Evolutionary conservation across 92 coral and sea anemone species (phyloP), one percentile per base, ranked within the genome.

Genomic region (Muricea muricata): DNA sequence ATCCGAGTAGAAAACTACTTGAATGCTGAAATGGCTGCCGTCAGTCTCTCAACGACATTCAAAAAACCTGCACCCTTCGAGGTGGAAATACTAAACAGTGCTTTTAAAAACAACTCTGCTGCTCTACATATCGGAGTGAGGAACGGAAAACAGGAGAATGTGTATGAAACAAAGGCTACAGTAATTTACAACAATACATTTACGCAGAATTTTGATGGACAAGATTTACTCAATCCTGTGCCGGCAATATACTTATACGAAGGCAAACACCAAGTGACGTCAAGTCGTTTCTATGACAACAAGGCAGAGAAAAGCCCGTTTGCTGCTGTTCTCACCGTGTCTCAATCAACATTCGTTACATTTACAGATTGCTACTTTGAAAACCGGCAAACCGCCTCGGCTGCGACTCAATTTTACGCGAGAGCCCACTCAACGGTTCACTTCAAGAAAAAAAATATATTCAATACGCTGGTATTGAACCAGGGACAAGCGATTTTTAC

Each of bases 201-300:
- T 12, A 39, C 30, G 7, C 17, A n/a, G 17, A 70, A 70, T 40
- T 70, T 34, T 6, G 21, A 10, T 24, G 76, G 55, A 12, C 18
- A 7, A n/a, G 25, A 26, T 6, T 14, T 1, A 37, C 9, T 10
- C 17, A 21, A 42, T 13, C 11, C 76, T 0, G 76, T 39, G 48
- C 31, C 76, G 10, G 55, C 52, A 7, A 70, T 70, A n/a, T 42
- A n/a, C 7, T 24, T 70, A 4, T 2, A 21, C 30, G 1, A 12
- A 39, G 76, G 50, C 17, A 39, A 40, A 6, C 21, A 37, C 52
- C 31, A 39, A 30, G 50, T 70, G 29, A 70, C 28, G 50, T 37
- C 76, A 18, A 17, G 50, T 25, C 54, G 28, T 70, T 70, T 70
- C 76, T 54, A 26, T 70, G 76, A 70, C 76, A 70, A 70, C 76